These are phyloP conservation scores for Trididemnum clinides DNA, from an alignment of 23 tunicate genomes.

Conservation along the genomic window DNA sequence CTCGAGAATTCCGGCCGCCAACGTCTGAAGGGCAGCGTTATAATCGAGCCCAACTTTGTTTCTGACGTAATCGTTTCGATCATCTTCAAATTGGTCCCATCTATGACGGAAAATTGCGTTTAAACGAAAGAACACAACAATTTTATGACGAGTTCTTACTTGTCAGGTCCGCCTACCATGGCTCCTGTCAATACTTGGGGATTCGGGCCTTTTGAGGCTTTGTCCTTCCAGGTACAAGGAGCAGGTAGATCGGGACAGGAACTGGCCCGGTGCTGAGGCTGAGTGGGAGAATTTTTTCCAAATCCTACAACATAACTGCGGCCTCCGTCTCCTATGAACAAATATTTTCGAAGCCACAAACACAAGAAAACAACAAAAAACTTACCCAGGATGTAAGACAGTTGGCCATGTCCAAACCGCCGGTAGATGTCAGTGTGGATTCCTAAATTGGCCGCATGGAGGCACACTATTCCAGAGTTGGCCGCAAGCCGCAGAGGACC, in stretches of 20 bases:
- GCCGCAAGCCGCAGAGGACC: constrained; percentile 72
- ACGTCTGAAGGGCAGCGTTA: constrained; percentile 87
- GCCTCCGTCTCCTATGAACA: constrained; percentile 81
- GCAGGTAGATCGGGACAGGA: constrained; percentile 86
- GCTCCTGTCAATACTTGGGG: constrained; percentile 92
- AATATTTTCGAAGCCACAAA: background rate
- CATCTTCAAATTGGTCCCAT: constrained; percentile 73
- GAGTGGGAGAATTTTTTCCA: constrained; percentile 80
- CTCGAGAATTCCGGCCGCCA: constrained; percentile 89
- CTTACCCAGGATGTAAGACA: constrained; percentile 83
- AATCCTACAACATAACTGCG: constrained; percentile 91
- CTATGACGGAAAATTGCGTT: background rate
- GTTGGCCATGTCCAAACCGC: constrained; percentile 72
- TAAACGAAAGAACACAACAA: background rate
- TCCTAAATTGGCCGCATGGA: constrained; percentile 77
- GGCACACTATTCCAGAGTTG: constrained; percentile 74
- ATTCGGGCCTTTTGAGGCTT: constrained; percentile 53
- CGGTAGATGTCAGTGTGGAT: constrained; percentile 52
- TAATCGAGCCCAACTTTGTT: constrained; percentile 71
- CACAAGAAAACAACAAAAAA: background rate
- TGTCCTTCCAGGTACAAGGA: constrained; percentile 71
- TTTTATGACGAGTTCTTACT: background rate
- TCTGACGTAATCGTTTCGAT: constrained; percentile 5
- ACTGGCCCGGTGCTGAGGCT: constrained; percentile 90
- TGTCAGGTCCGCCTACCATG: constrained; percentile 86